Conservation (phyloP, 2,888 invertebrate genomes). For the Acanthosoma haemorrhoidale region DNA sequence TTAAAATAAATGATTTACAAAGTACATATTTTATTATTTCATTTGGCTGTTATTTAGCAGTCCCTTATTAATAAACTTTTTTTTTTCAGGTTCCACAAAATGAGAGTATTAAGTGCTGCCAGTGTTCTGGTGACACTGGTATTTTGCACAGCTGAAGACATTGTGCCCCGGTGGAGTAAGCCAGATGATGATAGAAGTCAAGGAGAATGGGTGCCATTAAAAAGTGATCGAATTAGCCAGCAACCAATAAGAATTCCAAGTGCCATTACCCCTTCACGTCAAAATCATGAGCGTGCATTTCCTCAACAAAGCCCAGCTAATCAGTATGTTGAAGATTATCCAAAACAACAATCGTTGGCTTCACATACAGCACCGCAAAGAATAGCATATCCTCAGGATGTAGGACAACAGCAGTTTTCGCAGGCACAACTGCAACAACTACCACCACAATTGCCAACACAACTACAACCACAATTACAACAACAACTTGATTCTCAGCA, state of each 20-base stretch:
- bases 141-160: constrained; percentile 32
- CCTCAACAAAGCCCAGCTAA: constrained; percentile 30
- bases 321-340: constrained; percentile 9
- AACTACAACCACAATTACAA: constrained; percentile 42
- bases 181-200: constrained; percentile 38
- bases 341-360: not conserved
- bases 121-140: constrained; percentile 35
- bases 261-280: constrained; percentile 20
- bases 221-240: constrained; percentile 35
- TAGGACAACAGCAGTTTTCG: constrained; percentile 28
- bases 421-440: constrained; percentile 30
- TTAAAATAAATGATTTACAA: too few relatives aligned
- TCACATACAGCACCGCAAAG: not conserved
- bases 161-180: constrained; percentile 40
- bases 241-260: constrained; percentile 36
- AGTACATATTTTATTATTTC: too few relatives aligned
- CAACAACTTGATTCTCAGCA: constrained; percentile 32
- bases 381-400: constrained; percentile 6
- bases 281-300: constrained; percentile 17
- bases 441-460: constrained; percentile 32
- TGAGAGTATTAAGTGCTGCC: constrained; percentile 32
- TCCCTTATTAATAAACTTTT: too few relatives aligned
- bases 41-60: too few relatives aligned
- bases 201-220: constrained; percentile 55
- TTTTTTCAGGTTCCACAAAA: constrained; percentile 31